Conservation (phyloP, 2,888 invertebrate species). For the Chorisops tibialis region DNA sequence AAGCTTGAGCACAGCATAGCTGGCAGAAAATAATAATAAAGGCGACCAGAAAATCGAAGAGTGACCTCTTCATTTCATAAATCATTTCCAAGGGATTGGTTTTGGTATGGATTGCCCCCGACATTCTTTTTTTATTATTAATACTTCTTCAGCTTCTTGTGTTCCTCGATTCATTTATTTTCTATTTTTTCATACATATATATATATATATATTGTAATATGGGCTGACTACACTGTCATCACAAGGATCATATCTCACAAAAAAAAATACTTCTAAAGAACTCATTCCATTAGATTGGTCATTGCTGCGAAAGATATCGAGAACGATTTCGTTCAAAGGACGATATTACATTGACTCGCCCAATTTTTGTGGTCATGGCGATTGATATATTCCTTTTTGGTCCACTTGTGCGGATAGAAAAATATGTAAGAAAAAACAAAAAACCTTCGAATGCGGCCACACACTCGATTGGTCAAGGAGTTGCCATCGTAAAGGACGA, state of each 20-base stretch:
- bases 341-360: neutral
- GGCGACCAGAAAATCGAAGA: slow-evolving; percentile 7
- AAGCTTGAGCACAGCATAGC: slow-evolving; percentile 3
- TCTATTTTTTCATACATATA: neutral
- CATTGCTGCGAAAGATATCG: slow-evolving; percentile 7
- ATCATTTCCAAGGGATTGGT: slow-evolving; percentile 31
- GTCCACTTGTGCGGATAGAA: neutral
- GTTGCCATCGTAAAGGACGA: neutral
- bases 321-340: neutral
- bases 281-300: neutral
- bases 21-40: slow-evolving; percentile 19
- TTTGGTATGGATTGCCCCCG: slow-evolving; percentile 25
- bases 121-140: slow-evolving; percentile 23
- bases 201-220: too few species aligned
- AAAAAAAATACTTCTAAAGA: too few species aligned
- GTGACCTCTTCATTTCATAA: slow-evolving; percentile 29
- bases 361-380: neutral
- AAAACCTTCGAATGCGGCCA: neutral
- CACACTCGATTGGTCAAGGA: slow-evolving; percentile 28
- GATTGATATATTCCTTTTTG: neutral
- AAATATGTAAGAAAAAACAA: neutral
- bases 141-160: neutral
- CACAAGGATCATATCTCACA: slow-evolving; percentile 9
- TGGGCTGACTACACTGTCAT: slow-evolving; percentile 6
- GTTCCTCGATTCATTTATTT: neutral